Base-by-base conservation (phyloP, 2,113 vertebrate species). In the Pandion haliaetus region DNA sequence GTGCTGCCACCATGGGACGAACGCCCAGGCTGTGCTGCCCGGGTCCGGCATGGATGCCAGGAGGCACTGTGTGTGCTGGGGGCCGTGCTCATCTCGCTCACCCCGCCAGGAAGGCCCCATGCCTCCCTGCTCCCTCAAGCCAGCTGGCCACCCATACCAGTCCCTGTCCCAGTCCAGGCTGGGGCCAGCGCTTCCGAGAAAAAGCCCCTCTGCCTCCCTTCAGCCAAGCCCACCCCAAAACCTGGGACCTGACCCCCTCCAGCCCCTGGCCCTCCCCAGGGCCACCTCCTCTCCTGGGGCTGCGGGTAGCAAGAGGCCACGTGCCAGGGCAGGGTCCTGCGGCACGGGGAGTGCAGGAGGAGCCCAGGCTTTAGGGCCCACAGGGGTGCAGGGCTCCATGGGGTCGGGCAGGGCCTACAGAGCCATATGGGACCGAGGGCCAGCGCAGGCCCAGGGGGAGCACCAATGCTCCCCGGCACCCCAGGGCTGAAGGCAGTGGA, bases 1-100 rank as follows among this genome's bases (percentile, higher is more conserved):
- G 44, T 10, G 47, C 57, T 5, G 36, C 40, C 32, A 12, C 32
- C 3, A 2, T 5, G 2, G 40, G 36, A 57, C 0, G 3, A 73
- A 59, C 45, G 28, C 23, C n/a, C 77, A 54, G 42, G 52, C 38
- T 2, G 0, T 17, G 42, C 42, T 20, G 36, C 59, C 31, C 1
- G 0, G 42, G 50, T 12, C 67, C 0, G 0, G 42, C 42, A 32
- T 0, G 7, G 69, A 25, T 10, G 23, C 0, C 3, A 47, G 72
- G 36, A 84, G 32, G 59, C 63, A 49, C 25, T 0, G 9, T 1
- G 45, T 5, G 44, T 2, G 1, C 40, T 10, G 28, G 42, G 63
- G 62, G n/a, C 50, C 2, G 3, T 10, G 82, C 71, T 62, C 62
- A 21, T 10, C 10, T 23, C 29, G 58, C 57, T 42, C 19, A 17